Evolutionary conservation across 2,113 vertebrate species (phyloP).

Genomic region (Taxidea taxus): DNA sequence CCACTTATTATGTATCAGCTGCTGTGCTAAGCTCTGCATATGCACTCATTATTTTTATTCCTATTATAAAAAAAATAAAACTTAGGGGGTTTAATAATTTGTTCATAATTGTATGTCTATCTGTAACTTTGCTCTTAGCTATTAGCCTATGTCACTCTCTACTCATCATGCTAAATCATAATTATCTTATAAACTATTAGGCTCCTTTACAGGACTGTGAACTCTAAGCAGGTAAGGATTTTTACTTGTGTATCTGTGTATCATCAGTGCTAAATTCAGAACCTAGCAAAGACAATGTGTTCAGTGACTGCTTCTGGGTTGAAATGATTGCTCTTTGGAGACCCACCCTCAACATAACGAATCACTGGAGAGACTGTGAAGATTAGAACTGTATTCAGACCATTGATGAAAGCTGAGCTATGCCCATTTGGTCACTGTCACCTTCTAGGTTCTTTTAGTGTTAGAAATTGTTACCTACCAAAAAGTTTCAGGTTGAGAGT

Average conservation of each 20-base stretch:
- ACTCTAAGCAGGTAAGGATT: neutral
- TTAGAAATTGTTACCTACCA: neutral
- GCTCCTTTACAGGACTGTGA: neutral
- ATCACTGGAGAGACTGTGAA: neutral
- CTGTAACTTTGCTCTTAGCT: neutral
- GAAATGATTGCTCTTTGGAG: neutral
- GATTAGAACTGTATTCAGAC: neutral
- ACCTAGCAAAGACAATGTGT: neutral
- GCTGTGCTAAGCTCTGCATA: neutral
- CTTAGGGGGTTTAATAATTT: neutral
- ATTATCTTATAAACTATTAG: neutral
- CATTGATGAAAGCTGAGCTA: neutral
- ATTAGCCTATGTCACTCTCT: neutral
- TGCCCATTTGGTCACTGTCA: neutral
- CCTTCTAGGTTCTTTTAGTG: neutral
- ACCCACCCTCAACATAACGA: neutral
- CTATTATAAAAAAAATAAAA: neutral
- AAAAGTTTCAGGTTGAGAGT: neutral
- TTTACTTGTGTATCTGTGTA: neutral
- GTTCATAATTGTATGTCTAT: neutral
- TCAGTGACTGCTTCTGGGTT: neutral
- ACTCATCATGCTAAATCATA: neutral
- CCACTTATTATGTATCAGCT: neutral
- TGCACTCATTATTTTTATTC: neutral
- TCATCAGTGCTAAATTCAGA: neutral